A percentile compares a stretch with the other conserved stretches of the same genome.
Conservation (phyloP, 1,140 invertebrate species). For the Ceratina japonica region DNA sequence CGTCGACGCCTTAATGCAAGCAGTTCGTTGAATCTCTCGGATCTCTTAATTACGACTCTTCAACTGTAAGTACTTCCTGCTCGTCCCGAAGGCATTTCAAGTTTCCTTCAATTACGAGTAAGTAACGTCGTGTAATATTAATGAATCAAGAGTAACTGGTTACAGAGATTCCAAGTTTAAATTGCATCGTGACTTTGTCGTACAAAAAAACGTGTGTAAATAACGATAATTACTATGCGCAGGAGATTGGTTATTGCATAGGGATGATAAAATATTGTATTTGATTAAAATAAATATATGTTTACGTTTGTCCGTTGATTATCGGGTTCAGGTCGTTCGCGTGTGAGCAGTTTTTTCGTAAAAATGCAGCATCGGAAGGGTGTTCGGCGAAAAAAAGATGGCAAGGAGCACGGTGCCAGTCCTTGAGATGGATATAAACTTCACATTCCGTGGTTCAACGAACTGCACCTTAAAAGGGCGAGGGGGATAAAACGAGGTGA, state of each 20-base stretch:
- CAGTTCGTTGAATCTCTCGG: background rate
- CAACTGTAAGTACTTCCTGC: background rate
- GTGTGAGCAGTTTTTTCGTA: background rate
- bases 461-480: slow-evolving; percentile 47
- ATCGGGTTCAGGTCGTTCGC: background rate
- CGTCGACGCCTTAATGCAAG: background rate
- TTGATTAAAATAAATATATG: background rate
- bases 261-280: background rate
- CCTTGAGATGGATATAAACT: slow-evolving; percentile 50
- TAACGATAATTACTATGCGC: background rate
- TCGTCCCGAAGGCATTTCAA: background rate
- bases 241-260: background rate
- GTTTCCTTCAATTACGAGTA: background rate
- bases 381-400: slow-evolving; percentile 25
- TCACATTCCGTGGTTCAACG: slow-evolving; percentile 50
- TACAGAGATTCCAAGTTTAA: background rate
- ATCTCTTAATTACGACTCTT: background rate
- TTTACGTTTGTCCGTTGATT: background rate
- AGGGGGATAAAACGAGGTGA: slow-evolving; percentile 41
- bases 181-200: background rate
- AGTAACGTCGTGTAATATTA: background rate
- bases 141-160: background rate
- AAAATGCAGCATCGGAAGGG: background rate
- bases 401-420: slow-evolving; percentile 11
- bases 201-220: background rate